phyloP scores from a whole-genome alignment of 2,888 invertebrate genomes.

The Xylocampa areola region DNA sequence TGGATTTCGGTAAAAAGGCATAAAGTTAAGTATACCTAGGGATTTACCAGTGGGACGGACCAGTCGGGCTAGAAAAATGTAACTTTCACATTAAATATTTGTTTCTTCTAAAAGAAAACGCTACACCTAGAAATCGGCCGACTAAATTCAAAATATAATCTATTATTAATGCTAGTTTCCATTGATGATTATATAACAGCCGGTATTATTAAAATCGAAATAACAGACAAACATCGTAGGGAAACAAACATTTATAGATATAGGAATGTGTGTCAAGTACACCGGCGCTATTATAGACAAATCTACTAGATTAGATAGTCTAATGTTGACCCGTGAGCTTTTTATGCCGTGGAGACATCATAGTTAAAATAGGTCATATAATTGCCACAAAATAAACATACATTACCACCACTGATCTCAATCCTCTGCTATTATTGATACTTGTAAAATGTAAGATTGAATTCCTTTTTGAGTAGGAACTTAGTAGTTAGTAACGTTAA shows the following conservation, averaged over 20 bases:
- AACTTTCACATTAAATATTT: background rate
- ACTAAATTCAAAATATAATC: slow-evolving; percentile 49
- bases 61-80: background rate
- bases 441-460: no score
- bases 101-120: background rate
- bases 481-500: no score
- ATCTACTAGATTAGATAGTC: slow-evolving; percentile 30
- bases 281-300: slow-evolving; percentile 25
- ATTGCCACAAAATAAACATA: no score
- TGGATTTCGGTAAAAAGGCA: no score
- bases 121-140: slow-evolving; percentile 12
- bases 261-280: slow-evolving; percentile 65
- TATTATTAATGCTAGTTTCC: slow-evolving; percentile 36
- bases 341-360: background rate
- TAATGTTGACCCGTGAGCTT: background rate
- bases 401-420: no score
- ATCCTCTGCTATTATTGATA: no score
- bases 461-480: no score
- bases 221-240: slow-evolving; percentile 44
- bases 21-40: no score
- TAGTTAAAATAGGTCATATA: background rate
- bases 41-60: no score
- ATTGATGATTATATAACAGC: slow-evolving; percentile 50
- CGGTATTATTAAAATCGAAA: slow-evolving; percentile 42
- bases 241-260: slow-evolving; percentile 61